These are phyloP conservation scores for Antennarius striatus DNA, from an alignment of 2,113 vertebrate genomes.

Conservation along the genomic window DNA sequence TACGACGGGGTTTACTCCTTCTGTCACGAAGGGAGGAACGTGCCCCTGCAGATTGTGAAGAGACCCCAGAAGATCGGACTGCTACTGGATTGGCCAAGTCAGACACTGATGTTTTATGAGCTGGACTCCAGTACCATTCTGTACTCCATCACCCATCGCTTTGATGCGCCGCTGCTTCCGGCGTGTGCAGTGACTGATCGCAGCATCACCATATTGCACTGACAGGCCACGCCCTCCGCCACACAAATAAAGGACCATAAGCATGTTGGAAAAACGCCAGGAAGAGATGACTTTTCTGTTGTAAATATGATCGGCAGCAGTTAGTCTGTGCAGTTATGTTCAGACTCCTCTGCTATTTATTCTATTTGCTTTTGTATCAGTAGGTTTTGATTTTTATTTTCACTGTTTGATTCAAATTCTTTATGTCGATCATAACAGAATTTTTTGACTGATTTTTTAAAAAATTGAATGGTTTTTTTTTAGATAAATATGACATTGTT, in stretches of 20 bases:
- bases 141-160: constrained; percentile 72
- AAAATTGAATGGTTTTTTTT: not conserved
- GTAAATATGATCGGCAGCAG: constrained; percentile 21
- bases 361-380: not conserved
- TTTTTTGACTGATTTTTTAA: constrained; percentile 26
- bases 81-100: constrained; percentile 85
- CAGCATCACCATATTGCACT: constrained; percentile 79
- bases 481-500: not conserved
- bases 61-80: constrained; percentile 82
- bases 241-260: constrained; percentile 3
- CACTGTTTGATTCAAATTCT: constrained; percentile 1
- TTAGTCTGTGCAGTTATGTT: constrained; percentile 9
- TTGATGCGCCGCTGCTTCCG: constrained; percentile 80
- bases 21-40: constrained; percentile 79
- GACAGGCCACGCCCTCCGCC: constrained; percentile 3
- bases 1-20: constrained; percentile 87
- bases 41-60: constrained; percentile 75
- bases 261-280: constrained; percentile 19
- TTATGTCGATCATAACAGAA: constrained; percentile 18
- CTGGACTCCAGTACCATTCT: constrained; percentile 80
- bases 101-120: constrained; percentile 88
- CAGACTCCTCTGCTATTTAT: constrained; percentile 39
- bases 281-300: not conserved
- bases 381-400: not conserved
- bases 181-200: constrained; percentile 88